Evolutionary conservation across 2,888 invertebrate species (phyloP), one percentile per base, ranked within the genome.

Genomic region (Seladonia tumulorum): DNA sequence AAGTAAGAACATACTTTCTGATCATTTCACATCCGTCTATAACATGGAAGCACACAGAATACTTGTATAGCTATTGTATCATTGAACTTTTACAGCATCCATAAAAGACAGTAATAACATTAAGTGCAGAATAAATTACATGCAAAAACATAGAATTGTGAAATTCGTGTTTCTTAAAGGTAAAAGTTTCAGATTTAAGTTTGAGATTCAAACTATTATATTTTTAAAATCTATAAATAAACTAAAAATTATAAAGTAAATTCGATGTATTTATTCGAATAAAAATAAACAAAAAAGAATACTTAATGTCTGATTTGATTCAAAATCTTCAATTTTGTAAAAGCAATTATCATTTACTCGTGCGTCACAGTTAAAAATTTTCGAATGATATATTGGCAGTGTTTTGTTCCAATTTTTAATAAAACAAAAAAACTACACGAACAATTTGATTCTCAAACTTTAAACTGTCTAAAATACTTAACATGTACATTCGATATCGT

Each of bases 21-120:
- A 83, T 88, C 77, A 76, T 73, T 66, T 88, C 79, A 76, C 57
- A 83, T 89, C 81, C 89, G 88, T 86, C 87, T 89, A 88, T 89
- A 91, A 92, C 89, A 91, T 93, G 93, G 93, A 93, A 93, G 93
- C 93, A 93, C 93, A 93, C 91, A 91, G 92, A 92, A 92, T 91
- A 84, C 90, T 83, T 88, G 90, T 89, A 92, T 90, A 90, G 82
- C 78, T 88, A 83, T 86, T 81, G 81, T 88, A 84, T 73, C 53
- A 77, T 87, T 86, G 81, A 82, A 88, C 42, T 81, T 87, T 87
- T 88, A 90, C 83, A 92, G 89, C 85, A 88, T 89, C 87, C 81
- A 89, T 89, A 86, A 81, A 88, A 82, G 83, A 86, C 86, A 88
- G 86, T 88, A 87, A 82, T 88, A 80, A 74, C 79, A 83, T 82